A percentile compares a stretch with the other conserved stretches of the same genome.
These are phyloP conservation scores for Scytalopus superciliaris DNA, from an alignment of 2,113 vertebrate species.

Conservation along the genomic window DNA sequence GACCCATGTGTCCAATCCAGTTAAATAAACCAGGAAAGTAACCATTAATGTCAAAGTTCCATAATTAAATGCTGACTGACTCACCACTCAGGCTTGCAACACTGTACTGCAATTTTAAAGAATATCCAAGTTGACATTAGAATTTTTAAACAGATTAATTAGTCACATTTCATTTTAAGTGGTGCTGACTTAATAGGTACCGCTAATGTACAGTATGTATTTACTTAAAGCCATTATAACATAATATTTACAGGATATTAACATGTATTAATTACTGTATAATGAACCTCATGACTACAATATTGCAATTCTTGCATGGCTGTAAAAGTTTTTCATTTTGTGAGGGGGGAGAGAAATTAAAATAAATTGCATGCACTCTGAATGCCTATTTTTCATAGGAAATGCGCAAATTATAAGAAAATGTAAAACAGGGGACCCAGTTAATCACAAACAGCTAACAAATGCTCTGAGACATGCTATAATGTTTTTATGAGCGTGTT, in stretches of 20 bases:
- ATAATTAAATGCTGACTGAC: constrained; percentile 57
- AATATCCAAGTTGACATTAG: constrained; percentile 67
- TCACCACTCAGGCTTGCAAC: constrained; percentile 4
- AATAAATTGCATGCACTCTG: constrained; percentile 62
- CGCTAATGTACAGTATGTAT: constrained; percentile 68
- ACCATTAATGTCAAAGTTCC: constrained; percentile 30
- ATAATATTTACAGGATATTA: constrained; percentile 80
- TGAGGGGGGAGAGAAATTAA: constrained; percentile 28
- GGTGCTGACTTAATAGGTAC: constrained; percentile 64
- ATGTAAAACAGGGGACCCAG: constrained; percentile 62
- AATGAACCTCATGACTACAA: constrained; percentile 72
- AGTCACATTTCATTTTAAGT: constrained; percentile 70
- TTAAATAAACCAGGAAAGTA: constrained; percentile 54
- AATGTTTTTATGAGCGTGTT: constrained; percentile 77
- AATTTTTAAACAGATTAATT: constrained; percentile 75
- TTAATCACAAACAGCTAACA: constrained; percentile 74
- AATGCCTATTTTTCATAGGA: constrained; percentile 73
- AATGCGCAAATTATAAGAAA: constrained; percentile 69
- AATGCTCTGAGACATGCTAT: constrained; percentile 67
- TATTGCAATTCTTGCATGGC: constrained; percentile 42
- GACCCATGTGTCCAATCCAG: constrained; percentile 34
- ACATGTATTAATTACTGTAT: constrained; percentile 75
- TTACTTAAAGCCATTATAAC: constrained; percentile 75
- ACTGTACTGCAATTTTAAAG: constrained; percentile 64
- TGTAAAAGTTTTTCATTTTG: constrained; percentile 68